Evolutionary conservation across 2,797 vertebrate genomes (phyloP).

Genomic region (Dromococcyx pavoninus): DNA sequence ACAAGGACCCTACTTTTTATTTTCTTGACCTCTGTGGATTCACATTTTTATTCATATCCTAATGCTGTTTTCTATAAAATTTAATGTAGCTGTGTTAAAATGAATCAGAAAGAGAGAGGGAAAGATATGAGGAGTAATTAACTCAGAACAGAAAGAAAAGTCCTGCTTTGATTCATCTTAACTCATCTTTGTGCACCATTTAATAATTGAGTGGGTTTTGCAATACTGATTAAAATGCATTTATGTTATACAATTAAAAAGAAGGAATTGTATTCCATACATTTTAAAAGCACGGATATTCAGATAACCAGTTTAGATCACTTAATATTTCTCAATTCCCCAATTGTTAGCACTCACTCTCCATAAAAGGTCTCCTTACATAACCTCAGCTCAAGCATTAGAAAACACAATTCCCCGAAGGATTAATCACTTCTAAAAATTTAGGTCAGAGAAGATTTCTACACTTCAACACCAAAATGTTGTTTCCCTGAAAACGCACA

Average conservation of each 20-base stretch:
- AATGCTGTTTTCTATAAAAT: not conserved
- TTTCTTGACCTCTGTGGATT: not conserved
- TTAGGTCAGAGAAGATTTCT: constrained; percentile 45
- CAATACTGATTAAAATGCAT: not conserved
- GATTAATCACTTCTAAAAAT: constrained; percentile 24
- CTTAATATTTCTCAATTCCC: constrained; percentile 13
- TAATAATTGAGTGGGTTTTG: not conserved
- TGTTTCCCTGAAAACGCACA: constrained; percentile 44
- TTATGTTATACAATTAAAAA: not conserved
- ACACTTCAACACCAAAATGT: constrained; percentile 49
- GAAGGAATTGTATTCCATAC: not conserved
- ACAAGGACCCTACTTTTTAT: not conserved
- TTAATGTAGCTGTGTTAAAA: constrained; percentile 8
- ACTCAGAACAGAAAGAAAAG: not conserved
- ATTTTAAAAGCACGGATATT: not conserved
- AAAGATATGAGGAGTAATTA: not conserved
- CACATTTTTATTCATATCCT: not conserved
- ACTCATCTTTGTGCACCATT: not conserved
- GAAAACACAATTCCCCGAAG: constrained; percentile 17
- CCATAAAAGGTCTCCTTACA: not conserved
- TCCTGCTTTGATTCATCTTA: not conserved
- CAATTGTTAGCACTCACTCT: not conserved
- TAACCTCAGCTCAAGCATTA: constrained; percentile 17
- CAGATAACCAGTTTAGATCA: constrained; percentile 8
- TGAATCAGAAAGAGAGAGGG: not conserved